phyloP scores from a whole-genome alignment of 1,140 invertebrate species.

The Teleopsis dalmanni region DNA sequence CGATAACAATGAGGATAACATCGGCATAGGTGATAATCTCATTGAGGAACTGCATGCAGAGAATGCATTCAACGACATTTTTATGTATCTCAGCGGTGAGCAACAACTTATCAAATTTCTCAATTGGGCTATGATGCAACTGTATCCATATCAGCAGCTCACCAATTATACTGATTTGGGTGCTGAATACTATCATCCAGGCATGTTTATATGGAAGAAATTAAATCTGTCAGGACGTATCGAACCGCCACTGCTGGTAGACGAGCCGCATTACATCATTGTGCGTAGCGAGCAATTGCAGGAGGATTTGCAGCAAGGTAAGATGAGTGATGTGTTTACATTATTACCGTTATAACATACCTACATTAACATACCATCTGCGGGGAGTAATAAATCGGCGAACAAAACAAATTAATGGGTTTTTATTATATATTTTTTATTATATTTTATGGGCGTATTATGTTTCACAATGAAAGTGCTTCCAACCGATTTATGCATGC shows the following conservation, averaged over 20 bases:
- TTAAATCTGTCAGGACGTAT: slow-evolving; percentile 35
- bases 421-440: too few species aligned
- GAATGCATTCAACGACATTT: slow-evolving; percentile 27
- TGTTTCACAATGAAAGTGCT: too few species aligned
- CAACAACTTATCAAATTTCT: slow-evolving; percentile 36
- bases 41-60: too few species aligned
- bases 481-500: too few species aligned
- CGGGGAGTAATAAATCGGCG: too few species aligned
- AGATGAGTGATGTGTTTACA: not conserved
- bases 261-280: slow-evolving; percentile 36
- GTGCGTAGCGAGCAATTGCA: slow-evolving; percentile 30
- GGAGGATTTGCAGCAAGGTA: slow-evolving; percentile 21
- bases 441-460: too few species aligned
- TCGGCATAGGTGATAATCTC: slow-evolving; percentile 2
- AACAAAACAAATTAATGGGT: too few species aligned
- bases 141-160: slow-evolving; percentile 24
- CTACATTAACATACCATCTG: too few species aligned
- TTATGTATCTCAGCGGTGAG: slow-evolving; percentile 31
- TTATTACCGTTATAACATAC: not conserved
- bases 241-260: slow-evolving; percentile 35
- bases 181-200: slow-evolving; percentile 29
- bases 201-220: slow-evolving; percentile 39
- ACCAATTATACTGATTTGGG: slow-evolving; percentile 16
- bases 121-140: slow-evolving; percentile 34
- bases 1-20: not conserved